Conservation (phyloP, 2,888 invertebrate species). For the Incurvaria masculella region DNA sequence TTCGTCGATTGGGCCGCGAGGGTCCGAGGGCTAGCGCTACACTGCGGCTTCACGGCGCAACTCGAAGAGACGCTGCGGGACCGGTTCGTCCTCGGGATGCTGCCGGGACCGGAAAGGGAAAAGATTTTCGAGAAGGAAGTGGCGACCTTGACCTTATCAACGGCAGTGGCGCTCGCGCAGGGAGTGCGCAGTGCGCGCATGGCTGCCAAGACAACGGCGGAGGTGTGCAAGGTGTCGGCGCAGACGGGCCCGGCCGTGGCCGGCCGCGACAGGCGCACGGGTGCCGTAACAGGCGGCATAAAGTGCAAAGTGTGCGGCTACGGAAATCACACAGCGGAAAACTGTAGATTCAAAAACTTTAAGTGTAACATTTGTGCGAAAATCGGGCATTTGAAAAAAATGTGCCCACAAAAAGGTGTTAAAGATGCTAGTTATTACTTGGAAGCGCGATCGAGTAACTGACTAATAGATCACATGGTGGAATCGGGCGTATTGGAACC, state of each 20-base stretch:
- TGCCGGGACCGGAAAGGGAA: constrained; percentile 2
- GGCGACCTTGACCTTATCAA: constrained; percentile 1
- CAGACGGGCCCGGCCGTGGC: not conserved
- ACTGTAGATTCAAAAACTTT: constrained; percentile 17
- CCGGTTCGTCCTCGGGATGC: constrained; percentile 17
- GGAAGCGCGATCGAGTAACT: constrained; percentile 14
- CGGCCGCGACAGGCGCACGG: not conserved
- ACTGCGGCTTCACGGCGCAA: constrained; percentile 14
- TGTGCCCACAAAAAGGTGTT: constrained; percentile 14
- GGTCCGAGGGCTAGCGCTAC: constrained; percentile 13
- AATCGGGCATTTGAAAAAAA: constrained; percentile 14
- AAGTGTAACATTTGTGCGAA: constrained; percentile 16
- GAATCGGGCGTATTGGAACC: constrained; percentile 17
- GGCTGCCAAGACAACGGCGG: not conserved
- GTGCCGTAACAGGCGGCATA: not conserved
- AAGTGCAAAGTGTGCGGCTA: constrained; percentile 19
- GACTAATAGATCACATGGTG: constrained; percentile 15
- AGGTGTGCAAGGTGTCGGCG: not conserved
- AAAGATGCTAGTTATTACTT: constrained; percentile 1
- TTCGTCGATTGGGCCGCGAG: constrained; percentile 3
- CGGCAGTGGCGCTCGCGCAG: not conserved
- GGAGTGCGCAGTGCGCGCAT: no score
- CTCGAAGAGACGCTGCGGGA: constrained; percentile 18
- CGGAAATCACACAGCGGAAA: constrained; percentile 14
- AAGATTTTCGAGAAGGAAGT: not conserved